Evolutionary conservation across 2,888 invertebrate species (phyloP).

Genomic region (Cataglyphis altisquamis): DNA sequence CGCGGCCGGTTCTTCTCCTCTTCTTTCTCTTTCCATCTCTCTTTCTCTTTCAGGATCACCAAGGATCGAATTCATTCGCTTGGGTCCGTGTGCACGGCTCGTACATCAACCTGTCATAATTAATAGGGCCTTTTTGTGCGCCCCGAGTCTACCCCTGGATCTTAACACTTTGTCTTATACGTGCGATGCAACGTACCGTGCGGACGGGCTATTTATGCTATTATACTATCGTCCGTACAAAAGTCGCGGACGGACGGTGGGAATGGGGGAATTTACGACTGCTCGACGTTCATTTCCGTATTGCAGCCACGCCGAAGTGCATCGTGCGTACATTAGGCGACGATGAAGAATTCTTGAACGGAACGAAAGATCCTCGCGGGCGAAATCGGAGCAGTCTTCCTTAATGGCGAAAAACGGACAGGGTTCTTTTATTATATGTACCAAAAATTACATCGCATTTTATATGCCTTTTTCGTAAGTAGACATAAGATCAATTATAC

Average conservation of each 20-base stretch:
- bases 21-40: constrained; percentile 24
- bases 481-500: not conserved
- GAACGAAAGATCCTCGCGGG: constrained; percentile 5
- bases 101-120: constrained; percentile 84
- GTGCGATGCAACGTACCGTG: constrained; percentile 74
- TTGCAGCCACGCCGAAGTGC: constrained; percentile 36
- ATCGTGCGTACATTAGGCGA: constrained; percentile 20
- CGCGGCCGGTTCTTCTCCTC: constrained; percentile 48
- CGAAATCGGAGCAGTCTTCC: constrained; percentile 30
- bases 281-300: constrained; percentile 57
- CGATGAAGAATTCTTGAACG: not conserved
- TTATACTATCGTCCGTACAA: constrained; percentile 71
- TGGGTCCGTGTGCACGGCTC: constrained; percentile 78
- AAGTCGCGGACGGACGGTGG: constrained; percentile 73
- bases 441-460: not conserved
- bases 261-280: constrained; percentile 66
- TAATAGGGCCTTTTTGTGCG: constrained; percentile 81
- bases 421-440: not conserved
- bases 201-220: constrained; percentile 77
- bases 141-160: constrained; percentile 73
- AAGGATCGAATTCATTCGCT: constrained; percentile 80
- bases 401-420: not conserved
- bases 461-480: not conserved
- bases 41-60: constrained; percentile 61
- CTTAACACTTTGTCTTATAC: constrained; percentile 80